phyloP scores from a whole-genome alignment of 2,113 vertebrate species.

The Sinocyclocheilus rhinocerous region DNA sequence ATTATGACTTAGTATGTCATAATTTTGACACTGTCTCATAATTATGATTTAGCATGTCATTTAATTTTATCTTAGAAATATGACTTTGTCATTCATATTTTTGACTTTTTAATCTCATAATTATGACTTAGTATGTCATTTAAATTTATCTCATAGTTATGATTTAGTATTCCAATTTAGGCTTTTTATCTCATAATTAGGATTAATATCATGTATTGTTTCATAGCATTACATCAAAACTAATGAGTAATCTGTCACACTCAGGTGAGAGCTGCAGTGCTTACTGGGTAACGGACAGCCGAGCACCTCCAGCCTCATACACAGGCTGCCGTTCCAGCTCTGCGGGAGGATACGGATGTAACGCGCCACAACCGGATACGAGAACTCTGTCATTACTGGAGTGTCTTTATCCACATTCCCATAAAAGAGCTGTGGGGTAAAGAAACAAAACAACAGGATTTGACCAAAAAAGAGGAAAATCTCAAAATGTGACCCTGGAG shows the following conservation, averaged over 20 bases:
- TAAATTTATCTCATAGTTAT: too few species aligned
- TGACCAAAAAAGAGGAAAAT: not conserved
- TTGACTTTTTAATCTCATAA: too few species aligned
- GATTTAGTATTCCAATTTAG: too few species aligned
- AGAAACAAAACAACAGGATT: not conserved
- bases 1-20: too few species aligned
- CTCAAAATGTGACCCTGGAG: not conserved
- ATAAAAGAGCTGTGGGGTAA: slow-evolving; percentile 82
- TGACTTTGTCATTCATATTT: too few species aligned
- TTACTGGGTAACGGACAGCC: slow-evolving; percentile 88
- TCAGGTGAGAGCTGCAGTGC: slow-evolving; percentile 39
- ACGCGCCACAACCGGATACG: slow-evolving; percentile 82
- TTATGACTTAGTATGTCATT: too few species aligned
- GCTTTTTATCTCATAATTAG: too few species aligned
- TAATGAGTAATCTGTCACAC: not conserved
- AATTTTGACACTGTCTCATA: too few species aligned
- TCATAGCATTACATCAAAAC: not conserved
- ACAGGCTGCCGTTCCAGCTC: slow-evolving; percentile 94
- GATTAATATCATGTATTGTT: not conserved
- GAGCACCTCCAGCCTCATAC: slow-evolving; percentile 91
- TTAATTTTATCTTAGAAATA: too few species aligned
- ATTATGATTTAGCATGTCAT: too few species aligned
- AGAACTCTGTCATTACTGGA: slow-evolving; percentile 88
- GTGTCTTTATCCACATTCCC: slow-evolving; percentile 92
- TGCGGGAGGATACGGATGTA: slow-evolving; percentile 91